Evolutionary conservation across 2,888 invertebrate species (phyloP).

Genomic region (Nomada flava): DNA sequence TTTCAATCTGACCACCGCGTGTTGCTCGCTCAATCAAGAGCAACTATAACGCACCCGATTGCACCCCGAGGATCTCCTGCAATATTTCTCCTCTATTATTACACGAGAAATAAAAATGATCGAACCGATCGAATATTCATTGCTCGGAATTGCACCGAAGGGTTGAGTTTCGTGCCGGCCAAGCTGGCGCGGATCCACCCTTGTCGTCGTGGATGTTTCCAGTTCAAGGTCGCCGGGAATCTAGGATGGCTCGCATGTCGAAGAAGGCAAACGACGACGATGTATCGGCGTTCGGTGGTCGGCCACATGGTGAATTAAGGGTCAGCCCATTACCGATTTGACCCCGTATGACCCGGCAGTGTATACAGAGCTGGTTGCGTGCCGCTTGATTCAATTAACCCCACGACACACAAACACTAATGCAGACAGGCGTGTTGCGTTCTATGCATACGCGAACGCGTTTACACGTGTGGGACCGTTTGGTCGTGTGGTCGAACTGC

Average conservation of each 20-base stretch:
- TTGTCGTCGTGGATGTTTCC: slow-evolving; percentile 58
- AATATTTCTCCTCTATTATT: background rate
- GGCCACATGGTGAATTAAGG: slow-evolving; percentile 78
- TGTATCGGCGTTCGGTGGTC: slow-evolving; percentile 75
- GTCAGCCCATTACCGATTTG: slow-evolving; percentile 81
- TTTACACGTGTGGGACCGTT: slow-evolving; percentile 61
- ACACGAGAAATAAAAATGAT: background rate
- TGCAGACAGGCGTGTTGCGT: slow-evolving; percentile 25
- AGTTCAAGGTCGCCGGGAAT: slow-evolving; percentile 67
- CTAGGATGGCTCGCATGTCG: slow-evolving; percentile 73
- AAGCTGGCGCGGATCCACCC: slow-evolving; percentile 63
- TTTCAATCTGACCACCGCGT: too few species aligned
- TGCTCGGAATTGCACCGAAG: background rate
- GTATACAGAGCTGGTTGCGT: slow-evolving; percentile 80
- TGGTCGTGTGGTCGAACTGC: slow-evolving; percentile 24
- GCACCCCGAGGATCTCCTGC: too few species aligned
- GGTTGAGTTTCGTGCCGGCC: slow-evolving; percentile 63
- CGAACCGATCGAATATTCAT: background rate
- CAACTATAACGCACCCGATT: too few species aligned
- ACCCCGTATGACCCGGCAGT: slow-evolving; percentile 81
- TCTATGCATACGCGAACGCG: slow-evolving; percentile 50
- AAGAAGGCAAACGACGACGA: slow-evolving; percentile 65
- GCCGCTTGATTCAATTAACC: slow-evolving; percentile 82
- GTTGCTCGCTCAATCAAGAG: too few species aligned
- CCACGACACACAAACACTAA: slow-evolving; percentile 72